These are phyloP conservation scores for Protonibea diacanthus DNA, from an alignment of 2,797 vertebrate genomes.

Conservation along the genomic window DNA sequence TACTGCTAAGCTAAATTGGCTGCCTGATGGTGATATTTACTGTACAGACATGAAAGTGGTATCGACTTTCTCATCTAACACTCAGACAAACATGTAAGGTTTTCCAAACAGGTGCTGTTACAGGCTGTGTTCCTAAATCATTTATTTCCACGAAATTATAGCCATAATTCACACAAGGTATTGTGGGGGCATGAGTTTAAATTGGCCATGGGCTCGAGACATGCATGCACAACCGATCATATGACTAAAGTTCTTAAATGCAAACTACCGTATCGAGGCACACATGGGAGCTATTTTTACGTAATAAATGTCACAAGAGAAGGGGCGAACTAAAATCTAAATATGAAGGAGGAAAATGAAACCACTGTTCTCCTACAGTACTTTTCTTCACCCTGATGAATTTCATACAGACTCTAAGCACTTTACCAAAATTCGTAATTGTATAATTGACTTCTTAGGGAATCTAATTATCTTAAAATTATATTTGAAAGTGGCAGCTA, in stretches of 20 bases:
- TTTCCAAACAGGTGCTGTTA: background rate
- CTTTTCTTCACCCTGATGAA: background rate
- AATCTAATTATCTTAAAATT: constrained; percentile 35
- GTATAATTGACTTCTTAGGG: constrained; percentile 24
- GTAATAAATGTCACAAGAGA: background rate
- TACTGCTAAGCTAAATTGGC: background rate
- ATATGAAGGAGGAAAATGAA: background rate
- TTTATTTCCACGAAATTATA: background rate
- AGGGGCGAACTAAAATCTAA: background rate
- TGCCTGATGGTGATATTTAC: background rate
- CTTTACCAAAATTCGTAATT: constrained; percentile 30
- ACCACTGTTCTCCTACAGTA: background rate
- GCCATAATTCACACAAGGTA: background rate
- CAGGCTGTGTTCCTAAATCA: background rate
- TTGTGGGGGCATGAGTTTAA: background rate
- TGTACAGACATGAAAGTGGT: background rate
- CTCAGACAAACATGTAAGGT: background rate
- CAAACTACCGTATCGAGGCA: background rate
- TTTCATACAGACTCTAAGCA: background rate
- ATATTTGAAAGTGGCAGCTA: constrained; percentile 32
- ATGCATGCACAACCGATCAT: background rate
- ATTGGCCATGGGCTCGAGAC: background rate
- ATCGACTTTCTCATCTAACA: background rate
- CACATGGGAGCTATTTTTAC: background rate
- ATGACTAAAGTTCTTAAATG: background rate